Evolutionary conservation across 2,113 vertebrate genomes (phyloP).

Genomic region (Alaudala cheleensis): DNA sequence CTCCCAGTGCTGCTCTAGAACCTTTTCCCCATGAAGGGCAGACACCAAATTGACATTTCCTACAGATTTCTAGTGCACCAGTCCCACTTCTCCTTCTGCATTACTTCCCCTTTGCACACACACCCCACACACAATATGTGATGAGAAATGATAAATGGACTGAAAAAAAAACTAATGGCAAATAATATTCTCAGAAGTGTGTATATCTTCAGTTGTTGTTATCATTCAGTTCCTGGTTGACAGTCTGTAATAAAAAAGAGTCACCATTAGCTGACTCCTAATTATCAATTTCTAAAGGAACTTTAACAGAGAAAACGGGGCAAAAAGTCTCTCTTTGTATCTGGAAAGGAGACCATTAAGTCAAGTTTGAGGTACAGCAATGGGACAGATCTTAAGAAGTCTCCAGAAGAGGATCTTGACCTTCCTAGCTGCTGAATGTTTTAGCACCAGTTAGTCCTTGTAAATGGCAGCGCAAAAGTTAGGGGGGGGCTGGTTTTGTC

Average conservation of each 20-base stretch:
- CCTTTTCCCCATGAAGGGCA: not conserved
- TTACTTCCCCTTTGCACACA: not conserved
- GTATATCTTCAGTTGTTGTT: not conserved
- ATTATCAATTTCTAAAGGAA: not conserved
- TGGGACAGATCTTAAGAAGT: not conserved
- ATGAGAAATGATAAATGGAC: not conserved
- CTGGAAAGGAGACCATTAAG: not conserved
- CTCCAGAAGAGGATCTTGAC: not conserved
- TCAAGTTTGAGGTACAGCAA: not conserved
- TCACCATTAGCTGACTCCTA: not conserved
- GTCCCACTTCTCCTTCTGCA: not conserved
- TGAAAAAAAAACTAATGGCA: not conserved
- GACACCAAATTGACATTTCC: not conserved
- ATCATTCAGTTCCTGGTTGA: not conserved
- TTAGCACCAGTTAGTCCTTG: not conserved
- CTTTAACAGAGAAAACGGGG: not conserved
- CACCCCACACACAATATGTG: not conserved
- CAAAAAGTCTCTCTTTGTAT: not conserved
- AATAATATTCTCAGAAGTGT: not conserved
- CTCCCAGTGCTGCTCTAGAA: not conserved
- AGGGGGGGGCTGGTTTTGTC: not conserved
- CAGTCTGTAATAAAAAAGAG: not conserved
- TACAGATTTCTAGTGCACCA: not conserved
- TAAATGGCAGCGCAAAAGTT: not conserved
- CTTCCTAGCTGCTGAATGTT: not conserved